Evolutionary conservation across 2,888 invertebrate species (phyloP).

Genomic region (Volucella inflata): DNA sequence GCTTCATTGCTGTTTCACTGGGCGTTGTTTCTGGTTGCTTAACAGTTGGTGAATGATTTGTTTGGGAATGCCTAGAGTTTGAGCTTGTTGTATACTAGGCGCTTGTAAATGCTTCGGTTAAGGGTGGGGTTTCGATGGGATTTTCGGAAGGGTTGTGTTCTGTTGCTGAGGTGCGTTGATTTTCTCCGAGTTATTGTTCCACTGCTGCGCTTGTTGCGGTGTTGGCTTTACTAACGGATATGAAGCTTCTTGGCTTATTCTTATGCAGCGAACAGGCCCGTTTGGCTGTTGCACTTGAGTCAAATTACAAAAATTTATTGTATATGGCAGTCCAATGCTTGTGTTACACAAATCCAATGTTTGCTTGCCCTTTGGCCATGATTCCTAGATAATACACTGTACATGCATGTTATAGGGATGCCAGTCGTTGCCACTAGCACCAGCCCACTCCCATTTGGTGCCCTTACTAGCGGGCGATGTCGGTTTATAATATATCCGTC

Average conservation of each 20-base stretch:
- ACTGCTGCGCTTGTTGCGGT: slow-evolving; percentile 82
- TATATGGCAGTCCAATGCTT: slow-evolving; percentile 89
- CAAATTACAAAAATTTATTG: slow-evolving; percentile 90
- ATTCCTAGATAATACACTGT: slow-evolving; percentile 92
- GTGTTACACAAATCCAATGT: slow-evolving; percentile 89
- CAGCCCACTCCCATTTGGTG: slow-evolving; percentile 95
- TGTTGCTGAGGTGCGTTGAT: slow-evolving; percentile 73
- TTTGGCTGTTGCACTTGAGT: slow-evolving; percentile 90
- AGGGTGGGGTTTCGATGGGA: slow-evolving; percentile 78
- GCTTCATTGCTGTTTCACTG: slow-evolving; percentile 79
- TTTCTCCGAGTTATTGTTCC: slow-evolving; percentile 77
- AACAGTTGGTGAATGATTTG: slow-evolving; percentile 54
- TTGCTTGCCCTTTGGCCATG: slow-evolving; percentile 90
- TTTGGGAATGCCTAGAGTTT: slow-evolving; percentile 65
- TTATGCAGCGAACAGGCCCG: slow-evolving; percentile 88
- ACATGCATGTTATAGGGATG: slow-evolving; percentile 91
- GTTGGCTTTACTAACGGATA: slow-evolving; percentile 91
- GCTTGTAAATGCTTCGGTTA: slow-evolving; percentile 77
- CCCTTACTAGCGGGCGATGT: slow-evolving; percentile 93
- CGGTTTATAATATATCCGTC: slow-evolving; percentile 91
- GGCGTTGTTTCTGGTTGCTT: slow-evolving; percentile 80
- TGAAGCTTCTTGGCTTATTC: slow-evolving; percentile 91
- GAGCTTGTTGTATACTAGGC: slow-evolving; percentile 68
- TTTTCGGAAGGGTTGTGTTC: slow-evolving; percentile 81
- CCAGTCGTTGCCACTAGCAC: slow-evolving; percentile 88